A percentile compares a stretch with the other conserved stretches of the same genome.
Evolutionary conservation across 1,140 invertebrate genomes (phyloP).

Genomic region (Pinna nobilis): DNA sequence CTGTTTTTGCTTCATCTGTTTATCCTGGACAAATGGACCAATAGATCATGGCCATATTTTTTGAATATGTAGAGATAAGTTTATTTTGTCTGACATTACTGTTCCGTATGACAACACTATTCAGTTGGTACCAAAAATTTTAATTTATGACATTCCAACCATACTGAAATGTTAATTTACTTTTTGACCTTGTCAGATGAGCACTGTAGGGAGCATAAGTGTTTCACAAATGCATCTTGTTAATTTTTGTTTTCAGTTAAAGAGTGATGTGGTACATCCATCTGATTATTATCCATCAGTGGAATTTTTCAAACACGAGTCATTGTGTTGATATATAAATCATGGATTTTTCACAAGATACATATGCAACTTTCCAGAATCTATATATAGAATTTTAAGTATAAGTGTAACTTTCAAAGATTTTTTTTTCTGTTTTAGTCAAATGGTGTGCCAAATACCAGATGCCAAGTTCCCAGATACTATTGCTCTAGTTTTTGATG

Average conservation of each 20-base stretch:
- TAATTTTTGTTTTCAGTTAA: not conserved
- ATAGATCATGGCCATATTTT: no score
- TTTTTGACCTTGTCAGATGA: no score
- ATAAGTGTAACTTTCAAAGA: not conserved
- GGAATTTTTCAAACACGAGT: not conserved
- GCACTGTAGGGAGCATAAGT: not conserved
- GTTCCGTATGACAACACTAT: no score
- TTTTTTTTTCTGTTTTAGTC: conserved; percentile 47
- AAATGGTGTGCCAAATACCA: conserved; percentile 52
- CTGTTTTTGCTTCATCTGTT: no score
- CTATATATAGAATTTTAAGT: not conserved
- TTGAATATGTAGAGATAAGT: no score
- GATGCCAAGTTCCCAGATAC: conserved; percentile 68
- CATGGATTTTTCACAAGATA: not conserved
- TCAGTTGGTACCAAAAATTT: no score
- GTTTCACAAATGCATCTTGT: not conserved
- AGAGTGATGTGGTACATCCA: no score
- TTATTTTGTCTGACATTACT: no score
- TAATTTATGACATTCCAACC: no score
- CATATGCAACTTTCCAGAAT: not conserved
- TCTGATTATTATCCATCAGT: no score
- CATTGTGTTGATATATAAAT: not conserved
- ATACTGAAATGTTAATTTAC: no score
- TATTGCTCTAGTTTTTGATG: conserved; percentile 61
- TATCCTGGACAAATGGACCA: no score